These are phyloP conservation scores for Rhabdornis inornatus DNA, from an alignment of 2,113 vertebrate genomes.

Conservation along the genomic window DNA sequence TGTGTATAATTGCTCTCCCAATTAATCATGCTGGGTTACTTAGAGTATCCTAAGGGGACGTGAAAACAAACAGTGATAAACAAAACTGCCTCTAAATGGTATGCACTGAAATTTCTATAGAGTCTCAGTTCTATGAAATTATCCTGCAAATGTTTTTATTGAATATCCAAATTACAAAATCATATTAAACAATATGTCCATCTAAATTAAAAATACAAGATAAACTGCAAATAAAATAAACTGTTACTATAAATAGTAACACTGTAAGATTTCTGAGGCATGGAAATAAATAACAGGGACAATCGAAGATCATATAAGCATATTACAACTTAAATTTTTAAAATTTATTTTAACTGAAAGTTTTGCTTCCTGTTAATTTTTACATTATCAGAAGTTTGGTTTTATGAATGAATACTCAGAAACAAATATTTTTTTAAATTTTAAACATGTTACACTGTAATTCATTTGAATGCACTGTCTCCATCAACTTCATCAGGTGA, in stretches of 20 bases:
- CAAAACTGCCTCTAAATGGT: not conserved
- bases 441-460: not conserved
- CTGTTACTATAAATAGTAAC: not conserved
- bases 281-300: not conserved
- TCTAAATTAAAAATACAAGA: not conserved
- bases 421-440: not conserved
- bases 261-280: not conserved
- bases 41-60: not conserved
- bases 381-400: not conserved
- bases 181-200: not conserved
- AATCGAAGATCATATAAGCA: not conserved
- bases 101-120: not conserved
- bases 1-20: not conserved
- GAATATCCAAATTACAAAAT: not conserved
- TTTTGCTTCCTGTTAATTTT: not conserved
- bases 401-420: not conserved
- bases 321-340: not conserved
- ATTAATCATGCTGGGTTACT: not conserved
- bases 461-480: not conserved
- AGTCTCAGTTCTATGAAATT: not conserved
- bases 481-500: not conserved
- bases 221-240: not conserved
- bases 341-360: not conserved
- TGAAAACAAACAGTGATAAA: conserved; percentile 11
- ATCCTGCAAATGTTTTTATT: not conserved